Evolutionary conservation across 2,113 vertebrate species (phyloP), one percentile per base, ranked within the genome.

Genomic region (Sclerurus mexicanus): DNA sequence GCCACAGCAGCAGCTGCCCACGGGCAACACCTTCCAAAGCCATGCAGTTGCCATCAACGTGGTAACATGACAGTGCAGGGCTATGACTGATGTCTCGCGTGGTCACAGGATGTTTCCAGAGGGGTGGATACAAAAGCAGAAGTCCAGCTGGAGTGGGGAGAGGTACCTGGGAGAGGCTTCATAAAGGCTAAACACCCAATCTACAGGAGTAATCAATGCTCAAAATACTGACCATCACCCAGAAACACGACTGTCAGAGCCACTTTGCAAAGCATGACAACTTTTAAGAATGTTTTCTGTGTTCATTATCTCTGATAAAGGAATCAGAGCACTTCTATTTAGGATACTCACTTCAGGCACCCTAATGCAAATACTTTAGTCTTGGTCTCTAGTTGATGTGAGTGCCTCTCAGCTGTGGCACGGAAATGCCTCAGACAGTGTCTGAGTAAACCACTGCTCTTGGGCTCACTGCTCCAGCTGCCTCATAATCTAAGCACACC

Each of bases 61-160:
- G 1, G 19, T 21, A 27, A 55, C 0, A 0, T 8, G 55, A 69
- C 44, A 31, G 6, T 14, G 24, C 22, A 31, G 39, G 30, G 75
- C 37, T 60, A 0, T 18, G 33, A 40, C 2, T 39, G 42, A 9
- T 17, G 35, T 27, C n/a, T 33, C n/a, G 31, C 0, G 1, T 20
- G 67, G 37, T 27, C 1, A 1, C 19, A 58, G 83, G 62, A 55
- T 16, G 2, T 13, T 47, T 42, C 67, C 80, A 47, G 0, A 52
- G 30, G 10, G 37, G 27, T 27, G 27, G 56, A 64, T 12, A 1
- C 17, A 42, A 37, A 62, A 59, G 69, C 56, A 58, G 49, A 52
- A 85, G 31, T 9, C 15, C 53, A 28, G 39, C 4, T 39, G 30
- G 37, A 74, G 44, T 2, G 28, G 42, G 59, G 14, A 25, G 50